These are phyloP conservation scores for Heterodera schachtii DNA, from an alignment of 1,140 invertebrate genomes.

Conservation along the genomic window DNA sequence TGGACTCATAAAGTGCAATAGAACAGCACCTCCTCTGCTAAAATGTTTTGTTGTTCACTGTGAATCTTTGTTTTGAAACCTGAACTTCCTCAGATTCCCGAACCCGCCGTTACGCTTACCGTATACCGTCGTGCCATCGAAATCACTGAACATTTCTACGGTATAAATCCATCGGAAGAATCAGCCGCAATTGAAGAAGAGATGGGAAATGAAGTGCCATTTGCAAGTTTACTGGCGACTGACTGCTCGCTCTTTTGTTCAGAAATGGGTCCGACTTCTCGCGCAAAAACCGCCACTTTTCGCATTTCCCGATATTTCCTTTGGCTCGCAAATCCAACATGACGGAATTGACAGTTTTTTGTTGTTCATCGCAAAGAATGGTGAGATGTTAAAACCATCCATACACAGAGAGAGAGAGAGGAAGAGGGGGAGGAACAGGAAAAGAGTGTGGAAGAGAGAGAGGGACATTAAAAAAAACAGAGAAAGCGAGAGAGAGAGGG, in stretches of 20 bases:
- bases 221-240: neutral
- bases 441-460: no score
- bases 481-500: no score
- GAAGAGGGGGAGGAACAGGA: no score
- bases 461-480: no score
- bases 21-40: no score
- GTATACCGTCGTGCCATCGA: neutral
- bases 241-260: neutral
- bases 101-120: neutral
- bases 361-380: neutral
- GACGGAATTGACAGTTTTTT: slow-evolving; percentile 1
- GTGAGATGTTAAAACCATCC: neutral
- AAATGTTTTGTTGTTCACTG: no score
- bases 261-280: neutral
- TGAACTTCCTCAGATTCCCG: neutral
- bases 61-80: no score
- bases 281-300: neutral
- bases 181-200: neutral
- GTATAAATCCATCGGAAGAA: neutral
- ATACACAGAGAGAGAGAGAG: no score
- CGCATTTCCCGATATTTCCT: neutral
- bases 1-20: no score
- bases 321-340: neutral
- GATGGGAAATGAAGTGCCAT: neutral
- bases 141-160: neutral